Base-by-base conservation (phyloP, 1,140 invertebrate species). In the Acyrthosiphon pisum region DNA sequence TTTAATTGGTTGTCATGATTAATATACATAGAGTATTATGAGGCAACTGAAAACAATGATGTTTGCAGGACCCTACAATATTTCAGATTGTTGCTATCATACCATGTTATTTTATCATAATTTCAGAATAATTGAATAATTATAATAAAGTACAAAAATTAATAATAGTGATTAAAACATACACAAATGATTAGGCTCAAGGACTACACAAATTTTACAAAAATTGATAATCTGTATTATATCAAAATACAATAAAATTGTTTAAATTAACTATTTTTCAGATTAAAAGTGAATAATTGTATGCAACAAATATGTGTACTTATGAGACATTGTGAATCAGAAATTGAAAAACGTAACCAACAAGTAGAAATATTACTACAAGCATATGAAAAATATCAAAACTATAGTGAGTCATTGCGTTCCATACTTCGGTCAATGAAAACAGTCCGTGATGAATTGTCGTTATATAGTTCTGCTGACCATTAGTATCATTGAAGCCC, bases 301-400 rank as follows among this genome's bases (percentile, higher is more conserved):
- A 53, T 93, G n/a, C 8, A 26, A 30, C 50, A 86, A 44, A 11
- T 93, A 44, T 37, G 23, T 9, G 26, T 1, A 4, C 30, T 93
- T 8, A 84, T 93, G 81, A 86, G n/a, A 93, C 41, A 41, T 8
- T 93, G 91, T 56, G 81, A 93, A 53, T 86, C 91, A 56, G 91
- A 93, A 93, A 93, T 93, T 30, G 81, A 93, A 93, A 50, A 56
- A 86, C 81, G 91, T 53, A 53, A 93, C 2, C n/a, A 83, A 41
- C 91, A 93, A 93, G 11, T 93, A n/a, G 84, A 53, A 93, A 93
- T 93, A 93, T 86, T 93, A 30, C 22, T 93, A 14, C 37, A 93
- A 23, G 91, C 81, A 37, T 93, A 93, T 56, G 81, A 93, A 50
- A 93, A 83, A 37, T 93, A 93, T 56, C 26, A 93, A 84, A 56